Evolutionary conservation across 2,113 vertebrate genomes (phyloP), one percentile per base, ranked within the genome.

Genomic region (Pyxicephalus adspersus): DNA sequence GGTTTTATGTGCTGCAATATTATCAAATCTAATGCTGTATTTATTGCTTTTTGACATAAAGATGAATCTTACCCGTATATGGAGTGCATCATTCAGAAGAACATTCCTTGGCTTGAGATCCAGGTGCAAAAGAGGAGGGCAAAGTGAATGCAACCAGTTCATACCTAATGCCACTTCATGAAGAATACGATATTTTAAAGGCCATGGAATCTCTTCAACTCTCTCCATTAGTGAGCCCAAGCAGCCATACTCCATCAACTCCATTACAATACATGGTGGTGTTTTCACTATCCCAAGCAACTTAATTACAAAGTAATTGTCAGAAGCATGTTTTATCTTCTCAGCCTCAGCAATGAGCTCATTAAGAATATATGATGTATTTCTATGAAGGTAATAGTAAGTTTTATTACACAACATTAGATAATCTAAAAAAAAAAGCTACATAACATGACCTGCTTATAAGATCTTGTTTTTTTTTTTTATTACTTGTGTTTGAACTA

Each of bases 201-300:
- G 85, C 92, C 92, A 94, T 3, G 91, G 91, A 0, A 84, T 84
- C 0, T 85, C 76, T 3, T 15, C 38, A 9, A 73, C 76, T 68
- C 0, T 20, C 17, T 84, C 80, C 2, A 74, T 16, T 54, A 95
- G 76, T 15, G 4, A 29, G 0, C 22, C 17, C 63, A 95, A 67
- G 2, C 92, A 94, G 4, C 94, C 92, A 0, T 88, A 90, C 76
- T 94, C 90, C 94, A 95, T 94, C 84, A 90, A 91, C n/a, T 85
- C 87, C 88, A 94, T 95, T 86, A 96, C 92, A 70, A 96, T 86
- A 16, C 80, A 70, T 81, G 0, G 7, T 18, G 0, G 0, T 0
- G 0, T 7, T 0, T 2, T 38, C 22, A 80, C 76, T 52, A 88
- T 54, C 22, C 84, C 89, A 45, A 81, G 54, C 38, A 89, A 67